Percentiles rank a stretch among this genome's conserved stretches.
Evolutionary conservation across 2,888 invertebrate species (phyloP).

Genomic region (Lycia hirtaria): DNA sequence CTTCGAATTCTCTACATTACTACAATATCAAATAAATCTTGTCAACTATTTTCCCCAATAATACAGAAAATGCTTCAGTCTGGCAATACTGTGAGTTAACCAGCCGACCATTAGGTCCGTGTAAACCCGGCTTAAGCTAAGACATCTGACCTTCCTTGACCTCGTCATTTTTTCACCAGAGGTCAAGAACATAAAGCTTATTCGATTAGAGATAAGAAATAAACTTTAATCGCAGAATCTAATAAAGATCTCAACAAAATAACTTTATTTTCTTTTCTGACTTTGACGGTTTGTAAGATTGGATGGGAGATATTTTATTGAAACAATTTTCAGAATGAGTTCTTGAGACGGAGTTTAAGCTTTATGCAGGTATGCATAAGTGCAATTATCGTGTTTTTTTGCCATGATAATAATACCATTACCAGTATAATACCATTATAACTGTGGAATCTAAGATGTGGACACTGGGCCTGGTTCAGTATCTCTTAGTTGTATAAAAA

Average conservation of each 20-base stretch:
- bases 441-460: no score
- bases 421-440: no score
- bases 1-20: no score
- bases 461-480: no score
- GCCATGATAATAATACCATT: no score
- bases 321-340: slow-evolving; percentile 7
- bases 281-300: slow-evolving; percentile 19
- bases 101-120: slow-evolving; percentile 16
- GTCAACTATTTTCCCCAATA: not conserved
- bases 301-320: slow-evolving; percentile 11
- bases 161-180: slow-evolving; percentile 12
- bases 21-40: not conserved
- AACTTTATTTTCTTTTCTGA: slow-evolving; percentile 16
- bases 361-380: not conserved
- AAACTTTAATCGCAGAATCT: slow-evolving; percentile 25
- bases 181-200: slow-evolving; percentile 27
- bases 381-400: not conserved
- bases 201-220: slow-evolving; percentile 33
- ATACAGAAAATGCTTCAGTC: not conserved
- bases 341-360: not conserved
- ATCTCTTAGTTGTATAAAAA: no score
- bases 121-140: slow-evolving; percentile 18
- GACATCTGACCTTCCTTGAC: slow-evolving; percentile 16
- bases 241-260: slow-evolving; percentile 28
- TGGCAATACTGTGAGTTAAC: slow-evolving; percentile 2